Percentiles rank a stretch among this genome's conserved stretches.
Conservation (phyloP, 1,140 invertebrate genomes). For the Drosophila jambulina region DNA sequence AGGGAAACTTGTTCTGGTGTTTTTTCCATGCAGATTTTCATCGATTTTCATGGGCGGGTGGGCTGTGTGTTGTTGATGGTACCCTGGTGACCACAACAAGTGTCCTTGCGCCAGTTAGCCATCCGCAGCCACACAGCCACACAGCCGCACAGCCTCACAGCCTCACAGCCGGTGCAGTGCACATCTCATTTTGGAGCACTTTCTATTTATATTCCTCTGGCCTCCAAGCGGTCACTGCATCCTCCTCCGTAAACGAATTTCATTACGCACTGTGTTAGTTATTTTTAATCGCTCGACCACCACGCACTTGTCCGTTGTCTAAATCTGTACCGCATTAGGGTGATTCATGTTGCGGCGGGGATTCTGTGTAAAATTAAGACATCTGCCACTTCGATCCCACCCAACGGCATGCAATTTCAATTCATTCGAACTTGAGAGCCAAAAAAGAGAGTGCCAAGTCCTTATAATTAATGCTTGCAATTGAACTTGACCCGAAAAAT, state of each 20-base stretch:
- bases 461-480: conserved; percentile 75
- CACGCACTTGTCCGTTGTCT: conserved; percentile 57
- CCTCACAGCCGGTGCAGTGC: conserved; percentile 25
- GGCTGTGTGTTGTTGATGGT: neutral
- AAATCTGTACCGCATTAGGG: conserved; percentile 37
- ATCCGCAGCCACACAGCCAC: conserved; percentile 20
- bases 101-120: conserved; percentile 71
- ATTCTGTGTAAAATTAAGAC: neutral
- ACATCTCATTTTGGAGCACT: conserved; percentile 67
- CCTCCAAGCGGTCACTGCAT: conserved; percentile 28
- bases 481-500: conserved; percentile 78
- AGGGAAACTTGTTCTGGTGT: neutral
- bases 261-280: conserved; percentile 54
- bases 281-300: conserved; percentile 52
- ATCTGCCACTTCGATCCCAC: conserved; percentile 42
- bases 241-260: conserved; percentile 13
- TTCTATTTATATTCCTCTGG: conserved; percentile 67
- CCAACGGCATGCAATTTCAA: conserved; percentile 42
- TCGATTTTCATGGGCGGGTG: conserved; percentile 52
- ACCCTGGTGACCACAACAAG: conserved; percentile 50
- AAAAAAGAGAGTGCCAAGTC: conserved; percentile 58
- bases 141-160: conserved; percentile 34
- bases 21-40: conserved; percentile 54
- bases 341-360: conserved; percentile 40
- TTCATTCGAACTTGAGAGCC: conserved; percentile 58